phyloP scores from a whole-genome alignment of 2,797 vertebrate species.

The Gobionotothen gibberifrons region DNA sequence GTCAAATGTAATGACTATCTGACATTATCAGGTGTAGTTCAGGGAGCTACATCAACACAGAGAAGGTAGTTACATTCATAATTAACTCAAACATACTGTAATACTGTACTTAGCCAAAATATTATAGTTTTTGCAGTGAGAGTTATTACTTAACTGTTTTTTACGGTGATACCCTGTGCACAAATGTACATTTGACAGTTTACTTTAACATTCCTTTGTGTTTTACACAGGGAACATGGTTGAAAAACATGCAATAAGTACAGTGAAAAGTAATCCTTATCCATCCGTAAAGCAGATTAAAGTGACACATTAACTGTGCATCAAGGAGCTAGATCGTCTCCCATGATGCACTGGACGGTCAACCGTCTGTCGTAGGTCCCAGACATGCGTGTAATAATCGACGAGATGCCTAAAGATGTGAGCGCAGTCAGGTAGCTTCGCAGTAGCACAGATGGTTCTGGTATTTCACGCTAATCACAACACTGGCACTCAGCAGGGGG shows the following conservation, averaged over 20 bases:
- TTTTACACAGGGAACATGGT: background rate
- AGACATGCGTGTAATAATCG: background rate
- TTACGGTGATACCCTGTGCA: background rate
- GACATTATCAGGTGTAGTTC: conserved; percentile 5
- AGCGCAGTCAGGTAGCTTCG: conserved; percentile 61
- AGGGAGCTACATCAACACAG: conserved; percentile 3
- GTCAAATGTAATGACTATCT: conserved; percentile 6
- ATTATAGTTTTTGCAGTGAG: background rate
- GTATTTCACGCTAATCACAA: conserved; percentile 66
- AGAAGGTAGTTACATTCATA: background rate
- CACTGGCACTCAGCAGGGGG: conserved; percentile 62
- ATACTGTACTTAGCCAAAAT: background rate
- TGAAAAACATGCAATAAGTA: background rate
- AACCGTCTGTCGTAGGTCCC: background rate
- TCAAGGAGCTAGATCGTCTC: background rate
- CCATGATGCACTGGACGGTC: conserved; percentile 3
- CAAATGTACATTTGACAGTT: background rate
- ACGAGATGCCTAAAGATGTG: conserved; percentile 31
- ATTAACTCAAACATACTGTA: background rate
- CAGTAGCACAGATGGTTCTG: conserved; percentile 65
- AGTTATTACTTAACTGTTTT: background rate
- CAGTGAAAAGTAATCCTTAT: conserved; percentile 1
- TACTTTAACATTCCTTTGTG: background rate
- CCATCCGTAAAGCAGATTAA: background rate
- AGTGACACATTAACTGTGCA: conserved; percentile 2